Evolutionary conservation across 2,113 vertebrate genomes (phyloP).

Genomic region (Nothocercus julius): DNA sequence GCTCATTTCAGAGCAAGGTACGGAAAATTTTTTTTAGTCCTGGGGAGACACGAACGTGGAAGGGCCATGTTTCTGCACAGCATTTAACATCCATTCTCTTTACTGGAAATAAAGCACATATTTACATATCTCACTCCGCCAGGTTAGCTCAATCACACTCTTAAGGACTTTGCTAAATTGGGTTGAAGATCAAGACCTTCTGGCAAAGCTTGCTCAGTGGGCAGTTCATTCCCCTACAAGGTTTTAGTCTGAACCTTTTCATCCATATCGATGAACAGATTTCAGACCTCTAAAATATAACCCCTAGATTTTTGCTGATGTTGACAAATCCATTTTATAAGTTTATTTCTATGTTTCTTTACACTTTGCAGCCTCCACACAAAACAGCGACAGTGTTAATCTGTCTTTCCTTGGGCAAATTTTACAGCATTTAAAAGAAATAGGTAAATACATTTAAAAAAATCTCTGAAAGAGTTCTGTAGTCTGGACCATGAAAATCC

Average conservation of each 20-base stretch:
- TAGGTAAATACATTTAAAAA: neutral
- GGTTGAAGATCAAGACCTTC: neutral
- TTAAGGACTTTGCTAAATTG: neutral
- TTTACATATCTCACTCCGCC: neutral
- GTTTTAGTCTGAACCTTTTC: neutral
- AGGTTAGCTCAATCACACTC: neutral
- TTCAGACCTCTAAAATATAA: neutral
- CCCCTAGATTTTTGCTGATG: neutral
- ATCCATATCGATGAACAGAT: neutral
- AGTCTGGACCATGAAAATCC: neutral
- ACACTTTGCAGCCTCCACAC: neutral
- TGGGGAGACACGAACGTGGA: neutral
- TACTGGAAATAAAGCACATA: neutral
- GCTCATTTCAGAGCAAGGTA: neutral
- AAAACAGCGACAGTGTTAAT: neutral
- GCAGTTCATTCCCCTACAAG: neutral
- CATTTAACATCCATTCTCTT: neutral
- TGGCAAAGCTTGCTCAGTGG: neutral
- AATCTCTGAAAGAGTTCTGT: neutral
- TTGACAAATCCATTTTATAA: neutral
- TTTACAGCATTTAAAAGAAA: neutral
- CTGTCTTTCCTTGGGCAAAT: neutral
- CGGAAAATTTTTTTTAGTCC: neutral
- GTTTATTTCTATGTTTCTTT: neutral
- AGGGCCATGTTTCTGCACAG: neutral